Percentiles rank a stretch among this genome's conserved stretches.
Conservation (phyloP, 2,113 vertebrate species). For the Crotalus horridus region DNA sequence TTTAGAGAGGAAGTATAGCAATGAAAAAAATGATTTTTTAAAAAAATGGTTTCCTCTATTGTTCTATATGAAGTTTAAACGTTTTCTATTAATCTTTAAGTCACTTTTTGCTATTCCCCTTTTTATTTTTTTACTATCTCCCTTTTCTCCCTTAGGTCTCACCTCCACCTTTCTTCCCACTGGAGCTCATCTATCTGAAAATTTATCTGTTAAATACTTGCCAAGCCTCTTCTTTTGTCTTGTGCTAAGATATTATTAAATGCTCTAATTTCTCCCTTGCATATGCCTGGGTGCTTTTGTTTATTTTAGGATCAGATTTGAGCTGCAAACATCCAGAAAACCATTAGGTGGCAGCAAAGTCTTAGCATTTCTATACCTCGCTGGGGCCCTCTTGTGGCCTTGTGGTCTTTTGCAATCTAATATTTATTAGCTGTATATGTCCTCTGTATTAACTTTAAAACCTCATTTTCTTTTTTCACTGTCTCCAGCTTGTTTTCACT, state of each 20-base stretch:
- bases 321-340: background rate
- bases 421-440: background rate
- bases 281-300: background rate
- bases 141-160: background rate
- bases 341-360: background rate
- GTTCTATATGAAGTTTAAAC: background rate
- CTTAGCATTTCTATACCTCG: background rate
- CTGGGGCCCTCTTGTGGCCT: background rate
- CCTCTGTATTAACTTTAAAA: background rate
- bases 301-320: background rate
- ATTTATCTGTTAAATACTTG: background rate
- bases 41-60: background rate
- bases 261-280: background rate
- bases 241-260: background rate
- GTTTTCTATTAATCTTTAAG: background rate
- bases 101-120: background rate
- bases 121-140: background rate
- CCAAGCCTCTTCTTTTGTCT: background rate
- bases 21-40: background rate
- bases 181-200: background rate
- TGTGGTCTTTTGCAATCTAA: background rate
- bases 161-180: background rate
- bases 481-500: background rate
- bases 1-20: background rate
- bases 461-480: background rate